A percentile compares a stretch with the other conserved stretches of the same genome.
phyloP scores from a whole-genome alignment of 2,888 invertebrate species.

The Brachypterus glaber region DNA sequence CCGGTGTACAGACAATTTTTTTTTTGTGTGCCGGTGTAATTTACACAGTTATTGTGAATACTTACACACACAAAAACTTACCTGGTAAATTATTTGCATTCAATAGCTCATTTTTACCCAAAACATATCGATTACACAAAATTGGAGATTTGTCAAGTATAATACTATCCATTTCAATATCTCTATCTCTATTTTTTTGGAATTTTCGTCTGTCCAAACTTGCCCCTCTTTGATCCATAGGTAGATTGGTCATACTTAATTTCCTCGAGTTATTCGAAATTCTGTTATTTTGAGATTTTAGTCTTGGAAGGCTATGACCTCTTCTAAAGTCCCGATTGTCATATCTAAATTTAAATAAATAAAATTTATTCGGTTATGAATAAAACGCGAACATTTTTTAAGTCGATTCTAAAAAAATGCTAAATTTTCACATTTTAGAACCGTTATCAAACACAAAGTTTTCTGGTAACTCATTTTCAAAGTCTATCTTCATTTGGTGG shows the following conservation, averaged over 20 bases:
- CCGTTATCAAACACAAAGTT: too few species aligned
- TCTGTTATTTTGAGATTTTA: constrained; percentile 10
- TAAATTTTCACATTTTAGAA: too few species aligned
- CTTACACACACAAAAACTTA: too few species aligned
- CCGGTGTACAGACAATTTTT: too few species aligned
- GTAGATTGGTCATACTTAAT: too few species aligned
- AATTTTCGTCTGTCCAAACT: constrained; percentile 33
- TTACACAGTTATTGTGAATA: too few species aligned
- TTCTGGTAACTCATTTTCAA: too few species aligned
- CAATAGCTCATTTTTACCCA: constrained; percentile 42
- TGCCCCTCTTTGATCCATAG: constrained; percentile 24
- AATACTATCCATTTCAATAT: constrained; percentile 36
- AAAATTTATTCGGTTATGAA: neutral
- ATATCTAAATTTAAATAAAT: constrained; percentile 30
- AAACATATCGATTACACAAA: constrained; percentile 61
- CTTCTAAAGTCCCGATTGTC: constrained; percentile 25
- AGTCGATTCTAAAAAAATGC: too few species aligned
- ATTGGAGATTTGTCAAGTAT: constrained; percentile 49
- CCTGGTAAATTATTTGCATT: constrained; percentile 33
- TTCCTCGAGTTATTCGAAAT: constrained; percentile 5
- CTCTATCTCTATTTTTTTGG: constrained; percentile 26
- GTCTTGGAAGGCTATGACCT: constrained; percentile 29
- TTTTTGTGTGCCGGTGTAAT: too few species aligned
- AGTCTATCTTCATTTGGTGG: too few species aligned
- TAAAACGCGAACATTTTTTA: too few species aligned